Percentiles rank a stretch among this genome's conserved stretches.
These are phyloP conservation scores for Drosophila monieri DNA, from an alignment of 2,888 invertebrate species.

Conservation along the genomic window DNA sequence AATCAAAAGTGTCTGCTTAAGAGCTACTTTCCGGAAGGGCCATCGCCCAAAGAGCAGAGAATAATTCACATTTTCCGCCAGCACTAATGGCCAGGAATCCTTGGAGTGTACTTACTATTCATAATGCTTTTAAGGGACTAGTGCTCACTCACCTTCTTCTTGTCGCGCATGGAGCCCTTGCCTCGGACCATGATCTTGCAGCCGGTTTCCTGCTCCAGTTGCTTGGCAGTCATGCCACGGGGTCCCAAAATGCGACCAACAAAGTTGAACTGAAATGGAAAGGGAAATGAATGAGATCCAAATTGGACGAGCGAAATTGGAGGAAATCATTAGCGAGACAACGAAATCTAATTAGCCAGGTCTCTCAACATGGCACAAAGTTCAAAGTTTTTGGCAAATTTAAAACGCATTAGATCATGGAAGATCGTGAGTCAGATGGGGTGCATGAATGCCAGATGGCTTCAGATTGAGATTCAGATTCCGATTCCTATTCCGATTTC, in stretches of 20 bases:
- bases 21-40: neutral
- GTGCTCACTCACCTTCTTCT: conserved; percentile 96
- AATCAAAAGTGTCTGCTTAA: neutral
- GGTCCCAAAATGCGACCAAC: conserved; percentile 99
- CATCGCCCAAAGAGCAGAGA: conserved; percentile 1
- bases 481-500: conserved; percentile 22
- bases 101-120: too few species aligned
- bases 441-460: conserved; percentile 40
- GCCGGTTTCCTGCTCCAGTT: conserved; percentile 99
- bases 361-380: conserved; percentile 20
- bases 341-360: conserved; percentile 38
- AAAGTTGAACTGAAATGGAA: conserved; percentile 97
- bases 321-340: conserved; percentile 64
- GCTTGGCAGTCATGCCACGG: conserved; percentile 99
- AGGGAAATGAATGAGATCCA: conserved; percentile 37
- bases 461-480: conserved; percentile 1
- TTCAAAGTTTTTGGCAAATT: conserved; percentile 51
- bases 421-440: conserved; percentile 33
- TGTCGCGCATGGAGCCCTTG: conserved; percentile 99
- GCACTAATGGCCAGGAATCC: too few species aligned
- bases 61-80: too few species aligned
- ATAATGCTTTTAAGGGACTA: neutral
- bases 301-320: conserved; percentile 44
- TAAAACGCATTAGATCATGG: conserved; percentile 64
- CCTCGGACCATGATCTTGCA: conserved; percentile 99